Evolutionary conservation across 2,113 vertebrate species (phyloP), one percentile per base, ranked within the genome.

Genomic region (Manacus vitellinus): DNA sequence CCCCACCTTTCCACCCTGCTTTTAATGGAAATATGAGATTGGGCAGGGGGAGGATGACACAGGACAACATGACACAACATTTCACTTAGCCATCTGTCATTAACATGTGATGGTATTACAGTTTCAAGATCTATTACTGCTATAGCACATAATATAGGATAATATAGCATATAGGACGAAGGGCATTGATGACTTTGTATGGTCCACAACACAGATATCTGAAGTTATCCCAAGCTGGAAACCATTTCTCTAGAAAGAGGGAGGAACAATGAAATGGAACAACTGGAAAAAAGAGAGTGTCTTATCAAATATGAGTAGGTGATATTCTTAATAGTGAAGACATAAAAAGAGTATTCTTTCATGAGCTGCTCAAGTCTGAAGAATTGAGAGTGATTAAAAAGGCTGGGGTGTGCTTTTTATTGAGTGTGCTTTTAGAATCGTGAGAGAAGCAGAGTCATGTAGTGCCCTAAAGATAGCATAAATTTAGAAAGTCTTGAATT

Each of bases 31-130:
- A 37, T 74, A 56, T 0, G 1, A 84, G 46, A n/a, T 4, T 24
- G 17, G 5, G 18, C 17, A 18, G 6, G 6, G 0, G n/a, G 33
- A 2, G 3, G 5, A 14, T 55, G 75, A 14, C 56, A 33, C 10
- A 51, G 14, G 35, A 43, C 49, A 28, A 11, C 14, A 28, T 22
- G 70, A 12, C 35, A 31, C 14, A 22, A 13, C 25, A 21, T 28
- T 63, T 67, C 16, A 6, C 8, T 81, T 85, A 49, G 13, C 37
- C 14, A 20, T 63, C 43, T 7, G 6, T 92, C 41, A 12, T 37
- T 56, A 51, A 23, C 18, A 31, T 7, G 1, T 14, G 12, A n/a
- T 74, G 17, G 5, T 65, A 17, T 76, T 85, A 21, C 39, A 73
- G 0, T 83, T 91, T 68, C 2, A 16, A 39, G 18, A 24, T 72